phyloP scores from a whole-genome alignment of 2,113 vertebrate species.

The Parotia lawesii region DNA sequence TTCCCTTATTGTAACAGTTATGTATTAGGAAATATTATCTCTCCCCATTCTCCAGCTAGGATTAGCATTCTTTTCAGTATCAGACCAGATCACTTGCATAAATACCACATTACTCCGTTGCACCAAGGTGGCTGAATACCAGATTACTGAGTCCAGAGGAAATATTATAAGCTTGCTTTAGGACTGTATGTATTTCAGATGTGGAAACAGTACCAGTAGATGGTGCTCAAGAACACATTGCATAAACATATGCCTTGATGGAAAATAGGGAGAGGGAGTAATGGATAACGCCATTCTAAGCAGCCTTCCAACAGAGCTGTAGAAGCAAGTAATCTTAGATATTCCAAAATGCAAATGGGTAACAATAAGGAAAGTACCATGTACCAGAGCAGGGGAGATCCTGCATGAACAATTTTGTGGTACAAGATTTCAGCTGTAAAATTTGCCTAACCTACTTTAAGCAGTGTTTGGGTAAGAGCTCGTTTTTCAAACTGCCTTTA shows the following conservation, averaged over 20 bases:
- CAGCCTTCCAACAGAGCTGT: not conserved
- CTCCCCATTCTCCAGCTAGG: not conserved
- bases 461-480: not conserved
- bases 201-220: constrained; percentile 36
- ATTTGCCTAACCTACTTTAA: not conserved
- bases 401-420: not conserved
- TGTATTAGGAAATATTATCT: not conserved
- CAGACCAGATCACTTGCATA: not conserved
- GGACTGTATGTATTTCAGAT: not conserved
- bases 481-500: not conserved
- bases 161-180: not conserved
- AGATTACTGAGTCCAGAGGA: not conserved
- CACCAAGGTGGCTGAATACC: not conserved
- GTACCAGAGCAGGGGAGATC: not conserved
- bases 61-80: not conserved
- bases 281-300: not conserved
- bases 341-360: not conserved
- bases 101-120: not conserved
- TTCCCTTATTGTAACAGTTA: not conserved
- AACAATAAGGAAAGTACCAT: not conserved
- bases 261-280: not conserved
- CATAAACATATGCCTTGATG: not conserved
- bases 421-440: not conserved
- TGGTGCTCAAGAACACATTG: constrained; percentile 51
- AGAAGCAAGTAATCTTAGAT: not conserved